Base-by-base conservation (phyloP, 2,113 vertebrate species). In the Vanacampus margaritifer region DNA sequence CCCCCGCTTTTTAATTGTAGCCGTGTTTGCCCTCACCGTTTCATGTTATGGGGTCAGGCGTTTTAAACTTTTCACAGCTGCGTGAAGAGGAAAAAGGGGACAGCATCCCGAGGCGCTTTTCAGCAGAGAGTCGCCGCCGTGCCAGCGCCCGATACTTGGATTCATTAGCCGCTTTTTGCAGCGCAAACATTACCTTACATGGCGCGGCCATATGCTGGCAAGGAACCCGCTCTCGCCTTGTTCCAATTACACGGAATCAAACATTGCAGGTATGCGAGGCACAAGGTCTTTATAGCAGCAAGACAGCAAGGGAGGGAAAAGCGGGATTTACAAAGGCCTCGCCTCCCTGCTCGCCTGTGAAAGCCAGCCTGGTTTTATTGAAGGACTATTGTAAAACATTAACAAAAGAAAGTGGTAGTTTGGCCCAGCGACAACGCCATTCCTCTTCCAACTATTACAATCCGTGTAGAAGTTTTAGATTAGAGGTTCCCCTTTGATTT, bases 101-200 rank as follows among this genome's bases (percentile, higher is more conserved):
- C 90, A 84, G 84, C 81, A 80, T 88, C 90, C 89, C 68, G 76
- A 73, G 88, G 90, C 87, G 80, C 71, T 87, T 84, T 76, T 76
- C 73, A 78, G 81, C 83, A 83, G 78, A 83, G 83, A 64, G 74
- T 75, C 89, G 85, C 87, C 84, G 41, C 80, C 37, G 86, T 90
- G 89, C 90, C 89, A 91, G 85, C 87, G 76, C 84, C 76, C 75
- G 85, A 81, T 87, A 89, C 87, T 85, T 89, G 89, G 86, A 91
- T 85, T 91, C 90, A 92, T 92, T 92, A 91, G 80, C 58, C 54
- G 78, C 84, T 85, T 86, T 57, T 87, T 88, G 87, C 86, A 84
- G 89, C 62, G 50, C 86, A 92, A 92, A 91, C 89, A 91, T 91
- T 89, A 79, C 91, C 91, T 92, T 90, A 92, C 86, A 92, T 91